Evolutionary conservation across 2,113 vertebrate species (phyloP).

Genomic region (Ellobius talpinus): DNA sequence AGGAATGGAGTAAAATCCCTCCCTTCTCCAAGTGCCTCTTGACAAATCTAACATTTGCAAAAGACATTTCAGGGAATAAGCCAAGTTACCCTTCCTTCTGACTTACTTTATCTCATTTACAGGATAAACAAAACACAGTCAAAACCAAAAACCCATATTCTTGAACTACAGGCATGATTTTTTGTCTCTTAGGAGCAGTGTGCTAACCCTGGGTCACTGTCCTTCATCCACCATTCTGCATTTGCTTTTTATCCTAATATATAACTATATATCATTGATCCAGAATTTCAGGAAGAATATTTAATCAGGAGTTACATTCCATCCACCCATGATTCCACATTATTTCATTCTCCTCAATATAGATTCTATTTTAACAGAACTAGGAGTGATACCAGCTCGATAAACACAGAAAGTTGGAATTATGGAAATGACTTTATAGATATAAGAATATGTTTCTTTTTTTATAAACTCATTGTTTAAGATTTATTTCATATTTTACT

Average conservation of each 20-base stretch:
- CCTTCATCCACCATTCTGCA: neutral
- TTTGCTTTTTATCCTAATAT: neutral
- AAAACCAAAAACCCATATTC: neutral
- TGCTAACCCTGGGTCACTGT: neutral
- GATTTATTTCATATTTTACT: neutral
- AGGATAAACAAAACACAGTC: neutral
- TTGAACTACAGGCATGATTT: neutral
- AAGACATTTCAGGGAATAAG: neutral
- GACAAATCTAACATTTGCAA: neutral
- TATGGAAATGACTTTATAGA: neutral
- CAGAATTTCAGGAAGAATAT: neutral
- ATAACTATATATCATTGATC: neutral
- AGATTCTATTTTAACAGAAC: neutral
- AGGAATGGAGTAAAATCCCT: neutral
- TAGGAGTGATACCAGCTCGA: neutral
- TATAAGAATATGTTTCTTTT: neutral
- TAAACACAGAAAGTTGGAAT: neutral
- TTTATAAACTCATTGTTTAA: neutral
- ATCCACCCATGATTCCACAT: neutral
- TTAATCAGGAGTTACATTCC: neutral
- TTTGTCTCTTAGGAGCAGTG: neutral
- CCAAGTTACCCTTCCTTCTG: neutral
- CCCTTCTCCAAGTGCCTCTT: neutral
- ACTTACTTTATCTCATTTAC: neutral
- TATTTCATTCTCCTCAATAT: neutral